Evolutionary conservation across 1,140 invertebrate genomes (phyloP).

Genomic region (Caenorhabditis inopinata): DNA sequence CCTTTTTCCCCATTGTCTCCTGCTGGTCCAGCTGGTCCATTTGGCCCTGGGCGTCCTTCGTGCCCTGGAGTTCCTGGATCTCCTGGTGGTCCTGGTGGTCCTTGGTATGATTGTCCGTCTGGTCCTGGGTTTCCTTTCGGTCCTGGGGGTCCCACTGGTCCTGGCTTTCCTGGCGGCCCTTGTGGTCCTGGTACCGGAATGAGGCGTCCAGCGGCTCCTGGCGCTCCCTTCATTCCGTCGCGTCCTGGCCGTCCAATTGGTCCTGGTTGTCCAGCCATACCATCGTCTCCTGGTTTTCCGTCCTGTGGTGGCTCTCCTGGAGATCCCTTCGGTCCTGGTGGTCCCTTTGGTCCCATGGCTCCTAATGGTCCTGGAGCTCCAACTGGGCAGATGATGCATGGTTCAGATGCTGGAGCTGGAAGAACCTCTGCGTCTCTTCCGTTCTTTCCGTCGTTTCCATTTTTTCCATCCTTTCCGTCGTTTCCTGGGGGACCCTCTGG

Average conservation of each 20-base stretch:
- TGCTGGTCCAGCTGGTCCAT: slow-evolving; percentile 47
- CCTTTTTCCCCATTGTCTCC: slow-evolving; percentile 57
- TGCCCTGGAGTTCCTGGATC: slow-evolving; percentile 56
- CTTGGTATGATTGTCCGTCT: slow-evolving; percentile 59
- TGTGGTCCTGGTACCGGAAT: slow-evolving; percentile 65
- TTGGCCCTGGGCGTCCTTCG: slow-evolving; percentile 43
- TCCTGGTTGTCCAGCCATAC: slow-evolving; percentile 63
- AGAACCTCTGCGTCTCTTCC: slow-evolving; percentile 54
- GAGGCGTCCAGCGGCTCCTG: slow-evolving; percentile 60
- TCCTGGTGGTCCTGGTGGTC: slow-evolving; percentile 61
- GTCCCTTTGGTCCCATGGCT: slow-evolving; percentile 54
- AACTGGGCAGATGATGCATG: slow-evolving; percentile 64
- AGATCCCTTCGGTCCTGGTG: slow-evolving; percentile 49
- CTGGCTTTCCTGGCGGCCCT: slow-evolving; percentile 56
- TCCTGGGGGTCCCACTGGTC: slow-evolving; percentile 51
- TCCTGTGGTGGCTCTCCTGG: slow-evolving; percentile 51
- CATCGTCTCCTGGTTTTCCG: slow-evolving; percentile 50
- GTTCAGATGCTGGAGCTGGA: slow-evolving; percentile 55
- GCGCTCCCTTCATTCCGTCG: slow-evolving; percentile 64
- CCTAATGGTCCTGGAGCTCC: slow-evolving; percentile 61
- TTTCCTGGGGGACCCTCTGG: slow-evolving; percentile 60
- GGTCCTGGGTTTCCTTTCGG: slow-evolving; percentile 60
- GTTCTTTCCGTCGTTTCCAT: slow-evolving; percentile 58
- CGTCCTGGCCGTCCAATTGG: slow-evolving; percentile 62
- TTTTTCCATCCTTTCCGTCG: slow-evolving; percentile 61